phyloP scores from a whole-genome alignment of 2,888 invertebrate species.

The Trilocha varians region DNA sequence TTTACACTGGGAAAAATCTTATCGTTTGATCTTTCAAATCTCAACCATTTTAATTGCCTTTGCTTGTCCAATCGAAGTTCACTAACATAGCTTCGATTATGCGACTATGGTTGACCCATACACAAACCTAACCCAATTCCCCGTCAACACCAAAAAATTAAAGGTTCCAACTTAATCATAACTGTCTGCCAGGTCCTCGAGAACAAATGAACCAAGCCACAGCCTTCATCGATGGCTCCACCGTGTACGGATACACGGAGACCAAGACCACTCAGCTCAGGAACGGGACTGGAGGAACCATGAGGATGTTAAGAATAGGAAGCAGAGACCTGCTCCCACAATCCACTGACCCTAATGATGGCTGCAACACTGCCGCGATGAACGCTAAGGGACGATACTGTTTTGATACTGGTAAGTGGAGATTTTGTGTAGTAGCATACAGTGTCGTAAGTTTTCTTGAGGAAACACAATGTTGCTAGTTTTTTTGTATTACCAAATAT shows the following conservation, averaged over 20 bases:
- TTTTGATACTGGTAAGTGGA: slow-evolving; percentile 78
- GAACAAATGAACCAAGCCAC: slow-evolving; percentile 91
- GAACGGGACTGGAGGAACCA: slow-evolving; percentile 66
- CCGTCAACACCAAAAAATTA: too few relatives aligned
- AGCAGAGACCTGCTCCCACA: slow-evolving; percentile 79
- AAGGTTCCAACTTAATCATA: background rate
- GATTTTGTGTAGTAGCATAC: too few relatives aligned
- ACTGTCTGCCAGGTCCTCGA: slow-evolving; percentile 72
- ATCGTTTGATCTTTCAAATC: too few relatives aligned
- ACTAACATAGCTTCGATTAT: too few relatives aligned
- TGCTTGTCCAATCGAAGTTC: too few relatives aligned
- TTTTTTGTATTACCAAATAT: too few relatives aligned
- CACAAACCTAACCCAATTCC: too few relatives aligned
- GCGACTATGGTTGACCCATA: too few relatives aligned
- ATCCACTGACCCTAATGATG: slow-evolving; percentile 80
- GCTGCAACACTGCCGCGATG: slow-evolving; percentile 82
- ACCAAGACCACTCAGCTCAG: slow-evolving; percentile 66
- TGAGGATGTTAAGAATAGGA: slow-evolving; percentile 79
- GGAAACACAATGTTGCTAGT: too few relatives aligned
- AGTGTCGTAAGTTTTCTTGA: too few relatives aligned
- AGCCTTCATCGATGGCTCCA: slow-evolving; percentile 88
- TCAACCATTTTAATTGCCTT: too few relatives aligned
- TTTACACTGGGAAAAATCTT: too few relatives aligned
- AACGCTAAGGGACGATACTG: slow-evolving; percentile 82
- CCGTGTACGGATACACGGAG: slow-evolving; percentile 81